Percentiles rank a stretch among this genome's conserved stretches.
Conservation (phyloP, 2,888 invertebrate genomes). For the Graphium colonna region DNA sequence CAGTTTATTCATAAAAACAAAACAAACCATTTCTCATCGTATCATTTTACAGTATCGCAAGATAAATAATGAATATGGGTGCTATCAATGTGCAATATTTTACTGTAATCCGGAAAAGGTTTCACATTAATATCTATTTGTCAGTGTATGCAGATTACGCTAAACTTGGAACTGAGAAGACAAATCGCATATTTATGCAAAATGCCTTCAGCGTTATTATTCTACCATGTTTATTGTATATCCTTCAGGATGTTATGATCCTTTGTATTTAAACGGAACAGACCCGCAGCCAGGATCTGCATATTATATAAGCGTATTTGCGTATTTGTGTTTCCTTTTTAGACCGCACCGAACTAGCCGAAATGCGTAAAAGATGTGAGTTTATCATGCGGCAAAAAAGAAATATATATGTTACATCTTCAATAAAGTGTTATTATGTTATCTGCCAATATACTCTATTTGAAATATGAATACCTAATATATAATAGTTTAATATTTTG, state of each 20-base stretch:
- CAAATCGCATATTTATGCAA: conserved; percentile 22
- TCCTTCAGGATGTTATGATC: conserved; percentile 17
- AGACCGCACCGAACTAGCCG: conserved; percentile 6
- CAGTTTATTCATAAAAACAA: no score
- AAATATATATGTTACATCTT: conserved; percentile 20
- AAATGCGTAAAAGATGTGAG: conserved; percentile 14
- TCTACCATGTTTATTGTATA: conserved; percentile 14
- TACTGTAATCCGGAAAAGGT: conserved; percentile 10
- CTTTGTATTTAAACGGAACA: conserved; percentile 3
- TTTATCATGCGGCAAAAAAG: no score
- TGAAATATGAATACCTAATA: conserved; percentile 3
- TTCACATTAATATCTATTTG: conserved; percentile 20
- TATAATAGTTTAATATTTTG: neutral
- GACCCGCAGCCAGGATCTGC: conserved; percentile 4
- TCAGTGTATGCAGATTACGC: conserved; percentile 22
- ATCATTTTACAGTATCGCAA: no score
- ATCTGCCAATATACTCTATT: conserved; percentile 15
- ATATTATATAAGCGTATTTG: neutral
- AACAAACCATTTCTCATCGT: no score
- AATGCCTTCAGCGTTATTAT: conserved; percentile 8
- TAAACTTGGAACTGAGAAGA: conserved; percentile 19
- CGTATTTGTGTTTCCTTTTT: conserved; percentile 9
- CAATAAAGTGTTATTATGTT: conserved; percentile 20
- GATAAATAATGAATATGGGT: no score
- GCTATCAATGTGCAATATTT: no score